Percentiles rank a stretch among this genome's conserved stretches.
Evolutionary conservation across 2,888 invertebrate genomes (phyloP).

Genomic region (Ischnura elegans): DNA sequence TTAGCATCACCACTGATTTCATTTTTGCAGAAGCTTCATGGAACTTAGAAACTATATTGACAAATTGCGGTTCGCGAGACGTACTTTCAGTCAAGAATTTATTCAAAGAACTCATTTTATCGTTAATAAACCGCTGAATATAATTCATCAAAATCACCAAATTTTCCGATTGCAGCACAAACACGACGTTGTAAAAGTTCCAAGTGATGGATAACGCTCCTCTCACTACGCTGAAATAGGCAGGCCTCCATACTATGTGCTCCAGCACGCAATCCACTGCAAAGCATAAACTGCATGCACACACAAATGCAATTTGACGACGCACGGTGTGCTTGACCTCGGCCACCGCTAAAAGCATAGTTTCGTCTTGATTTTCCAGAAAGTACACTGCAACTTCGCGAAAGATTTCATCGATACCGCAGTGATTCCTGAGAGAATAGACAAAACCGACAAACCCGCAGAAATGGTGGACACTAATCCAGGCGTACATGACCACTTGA

Average conservation of each 20-base stretch:
- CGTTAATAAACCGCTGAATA: neutral
- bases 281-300: neutral
- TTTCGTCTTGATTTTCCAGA: neutral
- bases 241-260: neutral
- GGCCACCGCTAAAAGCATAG: neutral
- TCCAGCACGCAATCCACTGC: neutral
- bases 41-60: too few species aligned
- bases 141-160: neutral
- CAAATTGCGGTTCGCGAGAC: too few species aligned
- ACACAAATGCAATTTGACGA: neutral
- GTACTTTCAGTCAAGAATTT: neutral
- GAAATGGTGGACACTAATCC: neutral
- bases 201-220: neutral
- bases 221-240: neutral
- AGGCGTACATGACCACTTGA: neutral
- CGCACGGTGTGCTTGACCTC: neutral
- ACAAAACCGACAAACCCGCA: neutral
- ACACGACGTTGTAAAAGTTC: neutral
- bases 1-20: neutral
- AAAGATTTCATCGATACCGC: neutral
- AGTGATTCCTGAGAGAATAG: neutral
- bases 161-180: neutral
- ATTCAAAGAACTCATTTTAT: neutral
- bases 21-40: neutral
- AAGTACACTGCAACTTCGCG: neutral